Evolutionary conservation across 2,797 vertebrate species (phyloP).

Genomic region (Acipenser transmontanus): DNA sequence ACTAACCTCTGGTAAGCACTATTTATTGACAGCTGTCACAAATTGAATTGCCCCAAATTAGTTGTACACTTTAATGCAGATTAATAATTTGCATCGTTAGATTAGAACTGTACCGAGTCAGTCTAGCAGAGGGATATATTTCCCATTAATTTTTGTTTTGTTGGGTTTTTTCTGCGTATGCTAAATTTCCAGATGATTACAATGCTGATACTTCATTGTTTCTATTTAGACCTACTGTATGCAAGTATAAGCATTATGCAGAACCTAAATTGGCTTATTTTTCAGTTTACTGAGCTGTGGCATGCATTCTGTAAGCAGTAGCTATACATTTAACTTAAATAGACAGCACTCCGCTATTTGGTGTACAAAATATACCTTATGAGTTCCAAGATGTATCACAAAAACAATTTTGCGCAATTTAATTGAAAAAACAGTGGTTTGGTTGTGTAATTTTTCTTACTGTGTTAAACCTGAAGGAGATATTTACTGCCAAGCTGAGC

Average conservation of each 20-base stretch:
- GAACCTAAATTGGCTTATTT: not conserved
- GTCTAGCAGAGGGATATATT: too few species aligned
- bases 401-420: not conserved
- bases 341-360: not conserved
- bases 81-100: too few species aligned
- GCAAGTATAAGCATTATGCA: not conserved
- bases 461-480: not conserved
- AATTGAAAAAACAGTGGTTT: not conserved
- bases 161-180: too few species aligned
- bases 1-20: too few species aligned
- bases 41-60: too few species aligned
- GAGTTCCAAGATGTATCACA: slow-evolving; percentile 8
- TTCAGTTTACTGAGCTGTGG: not conserved
- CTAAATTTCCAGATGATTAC: too few species aligned
- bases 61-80: too few species aligned
- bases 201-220: too few species aligned
- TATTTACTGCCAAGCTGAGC: not conserved
- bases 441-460: not conserved
- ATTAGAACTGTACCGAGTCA: too few species aligned
- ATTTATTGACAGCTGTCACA: too few species aligned
- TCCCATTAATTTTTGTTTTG: too few species aligned
- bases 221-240: not conserved
- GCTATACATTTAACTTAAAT: slow-evolving; percentile 5
- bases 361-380: slow-evolving; percentile 15
- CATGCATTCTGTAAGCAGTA: not conserved